Conservation (phyloP, 2,113 vertebrate genomes). For the Indicator maculatus region DNA sequence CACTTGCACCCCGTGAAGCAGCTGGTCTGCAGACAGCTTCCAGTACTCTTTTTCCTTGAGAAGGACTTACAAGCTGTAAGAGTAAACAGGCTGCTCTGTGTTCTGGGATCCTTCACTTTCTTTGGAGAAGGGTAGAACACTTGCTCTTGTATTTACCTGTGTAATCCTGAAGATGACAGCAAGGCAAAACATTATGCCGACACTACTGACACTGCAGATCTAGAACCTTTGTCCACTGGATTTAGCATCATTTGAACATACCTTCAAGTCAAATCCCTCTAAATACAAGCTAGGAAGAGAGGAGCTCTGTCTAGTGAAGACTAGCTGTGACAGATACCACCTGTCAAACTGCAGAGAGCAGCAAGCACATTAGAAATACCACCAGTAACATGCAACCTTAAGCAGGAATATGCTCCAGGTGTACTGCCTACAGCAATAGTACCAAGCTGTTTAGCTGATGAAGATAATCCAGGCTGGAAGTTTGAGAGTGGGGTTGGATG, state of each 20-base stretch:
- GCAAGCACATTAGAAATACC: not conserved
- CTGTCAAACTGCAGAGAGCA: not conserved
- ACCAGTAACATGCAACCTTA: not conserved
- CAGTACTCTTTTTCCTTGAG: not conserved
- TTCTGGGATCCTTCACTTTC: not conserved
- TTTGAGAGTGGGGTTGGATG: too few species aligned
- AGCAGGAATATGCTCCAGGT: not conserved
- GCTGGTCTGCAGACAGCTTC: not conserved
- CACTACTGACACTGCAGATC: not conserved
- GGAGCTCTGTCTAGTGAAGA: not conserved
- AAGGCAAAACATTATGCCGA: not conserved
- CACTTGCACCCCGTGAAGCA: not conserved
- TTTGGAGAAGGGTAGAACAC: not conserved
- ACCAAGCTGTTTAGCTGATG: not conserved
- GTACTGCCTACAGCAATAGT: not conserved
- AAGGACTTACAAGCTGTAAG: not conserved
- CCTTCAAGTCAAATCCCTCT: not conserved
- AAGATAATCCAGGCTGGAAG: not conserved
- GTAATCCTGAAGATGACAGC: not conserved
- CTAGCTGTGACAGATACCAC: not conserved
- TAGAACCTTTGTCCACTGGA: not conserved
- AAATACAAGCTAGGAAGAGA: not conserved
- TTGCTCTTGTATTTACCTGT: not conserved
- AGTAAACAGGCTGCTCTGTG: not conserved
- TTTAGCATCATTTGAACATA: not conserved